Evolutionary conservation across 2,888 invertebrate genomes (phyloP).

Genomic region (Rotaria macrura): DNA sequence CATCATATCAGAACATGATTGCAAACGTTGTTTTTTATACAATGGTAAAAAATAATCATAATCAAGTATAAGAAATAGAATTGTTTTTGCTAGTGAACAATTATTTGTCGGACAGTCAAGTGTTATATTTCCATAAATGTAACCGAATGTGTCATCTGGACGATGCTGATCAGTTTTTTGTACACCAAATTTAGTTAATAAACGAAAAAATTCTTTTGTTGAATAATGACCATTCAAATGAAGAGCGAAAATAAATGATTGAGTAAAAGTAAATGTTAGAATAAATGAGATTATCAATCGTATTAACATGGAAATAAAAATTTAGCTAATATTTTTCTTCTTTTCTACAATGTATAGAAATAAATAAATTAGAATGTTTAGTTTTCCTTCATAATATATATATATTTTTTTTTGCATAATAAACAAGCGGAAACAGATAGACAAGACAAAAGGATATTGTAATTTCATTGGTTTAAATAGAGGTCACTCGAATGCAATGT

Average conservation of each 20-base stretch:
- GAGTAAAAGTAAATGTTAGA: too few relatives aligned
- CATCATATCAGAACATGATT: slow-evolving; percentile 69
- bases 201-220: slow-evolving; percentile 59
- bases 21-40: not conserved
- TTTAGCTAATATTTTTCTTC: too few relatives aligned
- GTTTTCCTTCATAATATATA: too few relatives aligned
- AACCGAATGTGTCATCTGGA: slow-evolving; percentile 75
- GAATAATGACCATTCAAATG: slow-evolving; percentile 47
- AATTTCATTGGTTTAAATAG: not conserved
- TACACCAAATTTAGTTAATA: slow-evolving; percentile 86
- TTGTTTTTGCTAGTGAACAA: not conserved
- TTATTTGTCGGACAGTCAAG: slow-evolving; percentile 46
- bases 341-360: not conserved
- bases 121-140: slow-evolving; percentile 88
- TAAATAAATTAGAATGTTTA: too few relatives aligned
- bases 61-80: not conserved
- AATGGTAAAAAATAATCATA: not conserved
- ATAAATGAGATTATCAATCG: too few relatives aligned
- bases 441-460: not conserved
- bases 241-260: slow-evolving; percentile 34
- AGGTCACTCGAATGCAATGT: not conserved
- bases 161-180: slow-evolving; percentile 82
- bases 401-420: too few relatives aligned
- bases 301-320: too few relatives aligned
- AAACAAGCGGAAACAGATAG: not conserved